These are phyloP conservation scores for Rallus crepitans DNA, from an alignment of 2,797 vertebrate species.

Conservation along the genomic window DNA sequence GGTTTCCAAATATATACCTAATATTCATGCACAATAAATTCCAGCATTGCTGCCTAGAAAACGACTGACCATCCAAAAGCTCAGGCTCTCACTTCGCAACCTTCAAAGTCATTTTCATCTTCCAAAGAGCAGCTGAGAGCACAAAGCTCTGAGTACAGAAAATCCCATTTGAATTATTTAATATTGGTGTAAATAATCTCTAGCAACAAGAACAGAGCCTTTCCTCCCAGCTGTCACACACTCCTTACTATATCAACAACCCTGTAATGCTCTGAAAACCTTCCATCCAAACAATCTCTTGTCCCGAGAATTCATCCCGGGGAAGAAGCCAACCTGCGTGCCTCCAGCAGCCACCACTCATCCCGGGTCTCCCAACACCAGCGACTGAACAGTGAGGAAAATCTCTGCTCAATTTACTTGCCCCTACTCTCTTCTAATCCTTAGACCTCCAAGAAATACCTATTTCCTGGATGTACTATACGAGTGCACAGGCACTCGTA, in stretches of 20 bases:
- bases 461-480: not conserved
- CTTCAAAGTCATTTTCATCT: conserved; percentile 3
- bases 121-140: conserved; percentile 19
- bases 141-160: conserved; percentile 6
- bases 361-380: not conserved
- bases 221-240: conserved; percentile 45
- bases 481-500: not conserved
- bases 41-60: not conserved
- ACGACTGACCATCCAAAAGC: not conserved
- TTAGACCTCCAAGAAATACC: not conserved
- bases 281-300: conserved; percentile 15
- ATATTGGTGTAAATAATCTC: conserved; percentile 63
- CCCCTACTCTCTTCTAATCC: not conserved
- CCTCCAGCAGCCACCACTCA: rapidly evolving
- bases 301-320: not conserved
- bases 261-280: conserved; percentile 22
- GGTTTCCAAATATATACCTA: conserved; percentile 13
- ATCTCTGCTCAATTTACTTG: not conserved
- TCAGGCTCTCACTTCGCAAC: not conserved
- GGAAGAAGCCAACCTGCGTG: not conserved
- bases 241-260: conserved; percentile 44
- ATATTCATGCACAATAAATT: conserved; percentile 3
- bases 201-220: conserved; percentile 32
- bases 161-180: conserved; percentile 68
- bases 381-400: not conserved